Evolutionary conservation across 2,888 invertebrate species (phyloP).

Genomic region (Drosophila neutralis): DNA sequence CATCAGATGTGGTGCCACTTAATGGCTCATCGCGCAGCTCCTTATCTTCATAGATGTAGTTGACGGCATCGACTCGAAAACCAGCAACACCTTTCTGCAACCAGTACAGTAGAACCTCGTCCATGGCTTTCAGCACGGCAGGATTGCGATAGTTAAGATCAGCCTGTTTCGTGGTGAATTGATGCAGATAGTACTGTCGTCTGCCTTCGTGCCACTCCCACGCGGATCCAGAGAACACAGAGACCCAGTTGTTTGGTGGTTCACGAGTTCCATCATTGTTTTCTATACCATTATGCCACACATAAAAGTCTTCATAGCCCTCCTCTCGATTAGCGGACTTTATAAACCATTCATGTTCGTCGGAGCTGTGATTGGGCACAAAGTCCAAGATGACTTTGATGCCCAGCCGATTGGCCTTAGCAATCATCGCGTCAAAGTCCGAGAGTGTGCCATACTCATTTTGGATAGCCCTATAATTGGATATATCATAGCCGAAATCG

Average conservation of each 20-base stretch:
- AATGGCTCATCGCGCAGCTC: conserved; percentile 86
- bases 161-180: conserved; percentile 90
- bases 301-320: conserved; percentile 90
- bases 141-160: conserved; percentile 93
- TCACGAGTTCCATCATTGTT: conserved; percentile 81
- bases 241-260: conserved; percentile 90
- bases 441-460: conserved; percentile 89
- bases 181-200: conserved; percentile 91
- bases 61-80: conserved; percentile 92
- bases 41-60: conserved; percentile 88
- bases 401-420: conserved; percentile 85
- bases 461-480: conserved; percentile 89
- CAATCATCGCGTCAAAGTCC: conserved; percentile 88
- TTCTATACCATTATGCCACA: conserved; percentile 87
- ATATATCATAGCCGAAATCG: conserved; percentile 92
- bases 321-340: conserved; percentile 87
- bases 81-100: conserved; percentile 93
- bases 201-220: conserved; percentile 90
- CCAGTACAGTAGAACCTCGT: conserved; percentile 90
- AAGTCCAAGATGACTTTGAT: conserved; percentile 88
- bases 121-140: conserved; percentile 88
- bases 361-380: conserved; percentile 90
- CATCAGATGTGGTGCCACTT: conserved; percentile 84
- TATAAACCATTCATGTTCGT: conserved; percentile 92
- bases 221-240: conserved; percentile 88